Evolutionary conservation across 1,140 invertebrate genomes (phyloP), one percentile per base, ranked within the genome.

Genomic region (Berghia stephanieae): DNA sequence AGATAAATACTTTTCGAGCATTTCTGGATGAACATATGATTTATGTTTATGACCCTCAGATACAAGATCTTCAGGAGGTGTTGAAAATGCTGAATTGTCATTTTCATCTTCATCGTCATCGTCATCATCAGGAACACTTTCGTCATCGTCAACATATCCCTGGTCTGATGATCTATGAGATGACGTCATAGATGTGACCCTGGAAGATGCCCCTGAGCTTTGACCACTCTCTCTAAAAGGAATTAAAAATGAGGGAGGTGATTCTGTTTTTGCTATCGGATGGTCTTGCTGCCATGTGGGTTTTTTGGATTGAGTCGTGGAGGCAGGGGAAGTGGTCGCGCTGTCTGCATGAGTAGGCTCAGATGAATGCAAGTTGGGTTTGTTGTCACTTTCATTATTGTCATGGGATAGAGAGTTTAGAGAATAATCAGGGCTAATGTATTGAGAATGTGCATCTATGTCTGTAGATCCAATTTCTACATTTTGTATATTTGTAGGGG

Each of bases 21-120:
- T 34, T 40, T 60, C 13, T 43, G 68, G n/a, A 27, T 57, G 21
- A 57, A 52, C 43, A 57, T 31, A 24, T 36, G 46, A 24, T 42
- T 49, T 24, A 43, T 49, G 31, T 55, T 60, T 52, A 60, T n/a
- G 42, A n/a, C 18, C 40, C 16, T 18, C 10, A 43, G 74, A 34
- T 21, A 66, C 74, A 4, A 55, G 55, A 31, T 79, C 78, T 57
- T 80, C 79, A 0, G 79, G 79, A 42, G 79, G 79, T 21, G 79
- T 80, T 6, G 79, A 74, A 40, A 80, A 80, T 1, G 69, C 70
- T 6, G 75, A 74, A 44, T 63, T 73, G 0, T 80, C 78, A n/a
- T 68, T 71, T 3, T 63, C 52, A 49, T 43, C 52, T 0, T 80
- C 79, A n/a, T 67, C 52, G 52, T 71, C 76, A 24, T 67, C 69